Conservation (phyloP, 2,113 vertebrate genomes). For the Elaphurus davidianus region DNA sequence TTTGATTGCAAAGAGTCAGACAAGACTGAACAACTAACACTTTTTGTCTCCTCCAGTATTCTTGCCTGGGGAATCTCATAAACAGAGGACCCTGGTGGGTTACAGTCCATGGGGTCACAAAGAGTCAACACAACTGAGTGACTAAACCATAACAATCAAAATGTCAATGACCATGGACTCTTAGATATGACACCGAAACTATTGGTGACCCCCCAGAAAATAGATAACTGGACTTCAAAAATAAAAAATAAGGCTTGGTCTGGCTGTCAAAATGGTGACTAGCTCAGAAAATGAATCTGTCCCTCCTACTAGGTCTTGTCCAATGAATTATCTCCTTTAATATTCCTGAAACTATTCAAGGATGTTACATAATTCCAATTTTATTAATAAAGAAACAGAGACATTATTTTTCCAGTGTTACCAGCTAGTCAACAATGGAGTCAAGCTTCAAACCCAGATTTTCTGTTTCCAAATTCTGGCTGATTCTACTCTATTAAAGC, state of each 20-base stretch:
- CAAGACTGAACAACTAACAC: neutral
- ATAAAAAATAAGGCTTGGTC: neutral
- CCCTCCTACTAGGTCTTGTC: too few species aligned
- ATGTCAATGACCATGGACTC: neutral
- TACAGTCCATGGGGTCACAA: neutral
- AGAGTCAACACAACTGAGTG: neutral
- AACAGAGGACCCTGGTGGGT: neutral
- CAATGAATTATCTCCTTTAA: neutral
- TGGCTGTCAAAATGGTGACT: neutral
- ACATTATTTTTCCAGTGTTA: neutral
- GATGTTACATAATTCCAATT: neutral
- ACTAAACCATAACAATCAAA: neutral
- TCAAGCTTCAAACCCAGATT: neutral
- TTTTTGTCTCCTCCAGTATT: neutral
- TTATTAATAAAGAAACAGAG: neutral
- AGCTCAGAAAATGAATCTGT: neutral
- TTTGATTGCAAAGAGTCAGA: neutral
- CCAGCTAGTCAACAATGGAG: neutral
- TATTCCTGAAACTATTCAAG: neutral
- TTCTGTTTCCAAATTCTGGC: neutral
- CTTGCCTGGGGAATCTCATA: neutral
- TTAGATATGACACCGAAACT: neutral
- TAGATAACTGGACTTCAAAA: neutral
- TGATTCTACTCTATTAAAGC: neutral
- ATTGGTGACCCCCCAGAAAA: neutral